Conservation (phyloP, 2,113 vertebrate genomes). For the cat (Felis catus) region DNA sequence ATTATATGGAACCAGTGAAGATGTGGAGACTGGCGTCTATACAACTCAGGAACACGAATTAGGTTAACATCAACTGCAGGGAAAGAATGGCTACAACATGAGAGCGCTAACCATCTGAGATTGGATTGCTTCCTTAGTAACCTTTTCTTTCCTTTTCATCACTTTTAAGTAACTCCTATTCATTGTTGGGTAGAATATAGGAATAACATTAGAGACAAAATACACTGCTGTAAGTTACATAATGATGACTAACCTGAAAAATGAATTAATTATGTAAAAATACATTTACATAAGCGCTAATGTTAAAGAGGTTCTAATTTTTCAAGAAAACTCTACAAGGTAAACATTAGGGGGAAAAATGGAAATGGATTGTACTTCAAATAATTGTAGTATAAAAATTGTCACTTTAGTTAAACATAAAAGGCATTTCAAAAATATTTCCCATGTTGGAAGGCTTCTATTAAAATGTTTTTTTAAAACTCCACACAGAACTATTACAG, state of each 20-base stretch:
- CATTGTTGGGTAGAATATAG: background rate
- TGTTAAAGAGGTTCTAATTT: background rate
- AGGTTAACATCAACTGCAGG: background rate
- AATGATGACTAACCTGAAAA: background rate
- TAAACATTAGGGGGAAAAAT: background rate
- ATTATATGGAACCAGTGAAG: background rate
- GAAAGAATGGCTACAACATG: background rate
- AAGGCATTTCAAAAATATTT: rapidly evolving
- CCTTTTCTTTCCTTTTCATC: background rate
- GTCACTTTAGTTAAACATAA: background rate
- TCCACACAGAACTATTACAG: background rate
- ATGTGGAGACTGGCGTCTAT: background rate
- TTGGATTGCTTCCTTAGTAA: background rate
- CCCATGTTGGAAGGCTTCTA: background rate
- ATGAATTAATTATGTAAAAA: slow-evolving; percentile 49
- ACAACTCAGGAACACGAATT: background rate
- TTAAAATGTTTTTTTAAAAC: background rate
- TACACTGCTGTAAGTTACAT: background rate
- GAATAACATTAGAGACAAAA: background rate
- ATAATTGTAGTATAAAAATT: background rate
- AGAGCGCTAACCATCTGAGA: background rate
- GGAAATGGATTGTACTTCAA: background rate
- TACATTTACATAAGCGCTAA: background rate
- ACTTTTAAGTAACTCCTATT: background rate
- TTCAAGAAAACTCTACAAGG: background rate